phyloP scores from a whole-genome alignment of 2,888 invertebrate genomes.

The Cantharis lateralis region DNA sequence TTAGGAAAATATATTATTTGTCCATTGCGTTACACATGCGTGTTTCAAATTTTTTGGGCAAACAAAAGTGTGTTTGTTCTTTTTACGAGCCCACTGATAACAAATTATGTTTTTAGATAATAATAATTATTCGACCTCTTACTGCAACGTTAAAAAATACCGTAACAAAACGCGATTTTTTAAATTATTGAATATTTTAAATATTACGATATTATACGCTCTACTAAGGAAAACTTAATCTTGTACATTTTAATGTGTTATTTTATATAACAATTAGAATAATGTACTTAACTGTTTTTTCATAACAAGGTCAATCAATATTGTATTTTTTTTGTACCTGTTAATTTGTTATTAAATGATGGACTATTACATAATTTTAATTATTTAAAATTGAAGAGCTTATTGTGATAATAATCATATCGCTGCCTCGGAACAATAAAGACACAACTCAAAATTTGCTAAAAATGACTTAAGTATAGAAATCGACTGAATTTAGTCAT shows the following conservation, averaged over 20 bases:
- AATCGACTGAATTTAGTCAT: too few relatives aligned
- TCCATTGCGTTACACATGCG: conserved; percentile 5
- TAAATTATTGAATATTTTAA: neutral
- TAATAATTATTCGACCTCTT: neutral
- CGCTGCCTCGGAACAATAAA: too few relatives aligned
- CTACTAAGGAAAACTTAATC: conserved; percentile 11
- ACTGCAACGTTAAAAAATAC: neutral
- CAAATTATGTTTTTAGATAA: neutral
- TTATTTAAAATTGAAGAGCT: neutral
- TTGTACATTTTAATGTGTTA: neutral
- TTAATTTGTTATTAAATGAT: neutral
- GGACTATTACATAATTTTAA: neutral
- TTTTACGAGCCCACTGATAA: neutral
- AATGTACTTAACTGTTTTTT: neutral
- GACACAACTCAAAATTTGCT: too few relatives aligned
- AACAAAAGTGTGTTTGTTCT: neutral
- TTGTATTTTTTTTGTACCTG: neutral
- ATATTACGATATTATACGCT: neutral
- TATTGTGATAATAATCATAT: too few relatives aligned
- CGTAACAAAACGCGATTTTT: neutral
- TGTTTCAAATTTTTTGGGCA: neutral
- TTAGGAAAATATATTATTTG: neutral
- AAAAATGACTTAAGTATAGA: too few relatives aligned
- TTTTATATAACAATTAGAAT: neutral
- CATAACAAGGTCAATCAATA: neutral